phyloP scores from a whole-genome alignment of 2,113 vertebrate genomes.

The Hiodon alosoides region DNA sequence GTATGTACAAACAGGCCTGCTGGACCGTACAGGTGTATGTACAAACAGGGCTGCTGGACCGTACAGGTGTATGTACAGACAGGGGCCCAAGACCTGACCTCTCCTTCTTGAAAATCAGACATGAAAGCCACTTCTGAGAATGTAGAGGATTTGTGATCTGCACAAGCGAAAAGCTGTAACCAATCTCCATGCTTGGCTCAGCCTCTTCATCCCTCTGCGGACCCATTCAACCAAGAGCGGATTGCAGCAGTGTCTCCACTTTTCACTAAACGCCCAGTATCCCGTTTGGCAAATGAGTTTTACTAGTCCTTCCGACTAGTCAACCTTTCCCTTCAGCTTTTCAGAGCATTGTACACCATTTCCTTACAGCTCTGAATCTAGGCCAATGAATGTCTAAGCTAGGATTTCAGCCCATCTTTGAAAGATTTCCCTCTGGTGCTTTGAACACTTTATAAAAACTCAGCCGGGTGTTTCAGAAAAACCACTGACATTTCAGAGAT shows the following conservation, averaged over 20 bases:
- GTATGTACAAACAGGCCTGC: too few species aligned
- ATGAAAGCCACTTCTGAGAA: background rate
- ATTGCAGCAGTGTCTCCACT: background rate
- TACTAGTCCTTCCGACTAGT: too few species aligned
- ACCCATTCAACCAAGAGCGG: background rate
- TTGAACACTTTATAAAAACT: background rate
- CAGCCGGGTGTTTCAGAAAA: conserved; percentile 1
- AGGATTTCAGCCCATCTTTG: background rate
- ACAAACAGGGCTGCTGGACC: background rate
- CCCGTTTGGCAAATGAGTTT: background rate
- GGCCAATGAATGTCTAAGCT: too few species aligned
- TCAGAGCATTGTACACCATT: too few species aligned
- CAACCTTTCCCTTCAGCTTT: too few species aligned
- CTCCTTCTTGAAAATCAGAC: background rate
- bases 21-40: too few species aligned
- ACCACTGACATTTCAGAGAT: conserved; percentile 1
- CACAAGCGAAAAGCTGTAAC: background rate
- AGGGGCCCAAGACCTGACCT: background rate
- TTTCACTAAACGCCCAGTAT: background rate
- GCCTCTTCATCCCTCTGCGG: background rate
- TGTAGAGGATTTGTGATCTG: background rate
- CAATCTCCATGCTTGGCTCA: background rate
- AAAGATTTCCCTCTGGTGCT: background rate
- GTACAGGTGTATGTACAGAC: background rate
- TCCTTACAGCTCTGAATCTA: too few species aligned